Base-by-base conservation (phyloP, 2,888 invertebrate species). In the Halocaridina rubra region DNA sequence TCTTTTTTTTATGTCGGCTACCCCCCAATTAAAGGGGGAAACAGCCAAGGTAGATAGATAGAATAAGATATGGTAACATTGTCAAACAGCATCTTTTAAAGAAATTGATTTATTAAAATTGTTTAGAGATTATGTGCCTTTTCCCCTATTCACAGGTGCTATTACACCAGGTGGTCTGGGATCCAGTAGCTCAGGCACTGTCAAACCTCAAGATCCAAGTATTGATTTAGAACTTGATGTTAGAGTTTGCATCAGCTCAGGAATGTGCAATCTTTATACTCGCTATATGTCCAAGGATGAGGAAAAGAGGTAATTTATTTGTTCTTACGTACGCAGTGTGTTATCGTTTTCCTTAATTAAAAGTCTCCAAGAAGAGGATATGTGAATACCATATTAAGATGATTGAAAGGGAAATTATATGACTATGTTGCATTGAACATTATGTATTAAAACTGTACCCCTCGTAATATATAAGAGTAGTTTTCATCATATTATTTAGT, bases 161-260 rank as follows among this genome's bases (percentile, higher is more conserved):
- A 74, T 84, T 27, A 84, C 84, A 19, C 84, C 84, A 61, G 82
- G 82, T 13, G 78, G 78, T 5, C 64, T 59, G 22, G 84, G 78
- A 8, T 79, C 84, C 32, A 77, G 84, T 30, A 71, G 77, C n/a
- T 78, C 79, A 27, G 84, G 84, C 19, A 79, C 84, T n/a, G 74
- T 81, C 10, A 85, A 85, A 61, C 81, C 85, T 4, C 80, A 85
- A 19, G 97, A 97, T 90, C 97, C 98, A 0, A 97, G 96, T 90
- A 96, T 98, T 80, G 98, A 98, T 91, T 95, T 99, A 90, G 98
- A 98, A 90, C 92, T 99, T 89, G 98, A 98, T 91, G 96, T 99
- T 5, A 98, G 98, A 91, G 98, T 98, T 67, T 94, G 97, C 89
- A 97, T 99, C 86, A 98, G 98, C 91, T 97, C 97, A 89, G 98